Conservation (phyloP, 1,140 invertebrate genomes). For the Branchinecta lynchi region DNA sequence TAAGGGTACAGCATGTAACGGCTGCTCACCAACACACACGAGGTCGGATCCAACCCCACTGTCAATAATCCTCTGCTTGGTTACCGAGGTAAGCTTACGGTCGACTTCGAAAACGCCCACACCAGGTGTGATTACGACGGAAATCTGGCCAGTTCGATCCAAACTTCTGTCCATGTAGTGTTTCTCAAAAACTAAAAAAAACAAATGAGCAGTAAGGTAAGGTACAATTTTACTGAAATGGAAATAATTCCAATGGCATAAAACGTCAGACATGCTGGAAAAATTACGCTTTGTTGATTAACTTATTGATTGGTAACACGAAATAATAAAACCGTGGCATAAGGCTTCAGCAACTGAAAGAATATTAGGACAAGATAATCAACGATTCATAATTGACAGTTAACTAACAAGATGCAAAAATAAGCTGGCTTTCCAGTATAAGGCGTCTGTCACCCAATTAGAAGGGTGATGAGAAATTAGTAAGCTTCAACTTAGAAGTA, state of each 20-base stretch:
- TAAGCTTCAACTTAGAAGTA: too few relatives aligned
- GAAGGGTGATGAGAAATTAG: too few relatives aligned
- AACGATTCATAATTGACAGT: too few relatives aligned
- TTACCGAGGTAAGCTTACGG: constrained; percentile 88
- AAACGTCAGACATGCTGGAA: too few relatives aligned
- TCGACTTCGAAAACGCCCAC: constrained; percentile 97
- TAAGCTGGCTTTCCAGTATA: too few relatives aligned
- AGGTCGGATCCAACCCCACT: constrained; percentile 79
- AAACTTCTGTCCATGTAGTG: constrained; percentile 95
- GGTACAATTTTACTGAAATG: too few relatives aligned
- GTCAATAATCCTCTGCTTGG: constrained; percentile 96
- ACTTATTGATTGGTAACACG: constrained; percentile 13
- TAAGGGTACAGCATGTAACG: constrained; percentile 89
- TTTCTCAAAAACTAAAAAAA: constrained; percentile 79
- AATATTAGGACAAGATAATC: too few relatives aligned
- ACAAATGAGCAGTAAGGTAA: background rate
- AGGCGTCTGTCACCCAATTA: too few relatives aligned
- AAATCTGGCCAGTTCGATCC: constrained; percentile 91
- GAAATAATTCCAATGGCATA: too few relatives aligned
- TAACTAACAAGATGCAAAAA: too few relatives aligned
- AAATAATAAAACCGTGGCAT: background rate
- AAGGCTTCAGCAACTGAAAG: too few relatives aligned
- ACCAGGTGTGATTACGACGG: constrained; percentile 93
- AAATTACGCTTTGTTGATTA: background rate
- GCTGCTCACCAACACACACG: constrained; percentile 98